These are phyloP conservation scores for Linnaemya tessellans DNA, from an alignment of 2,888 invertebrate genomes.

Conservation along the genomic window DNA sequence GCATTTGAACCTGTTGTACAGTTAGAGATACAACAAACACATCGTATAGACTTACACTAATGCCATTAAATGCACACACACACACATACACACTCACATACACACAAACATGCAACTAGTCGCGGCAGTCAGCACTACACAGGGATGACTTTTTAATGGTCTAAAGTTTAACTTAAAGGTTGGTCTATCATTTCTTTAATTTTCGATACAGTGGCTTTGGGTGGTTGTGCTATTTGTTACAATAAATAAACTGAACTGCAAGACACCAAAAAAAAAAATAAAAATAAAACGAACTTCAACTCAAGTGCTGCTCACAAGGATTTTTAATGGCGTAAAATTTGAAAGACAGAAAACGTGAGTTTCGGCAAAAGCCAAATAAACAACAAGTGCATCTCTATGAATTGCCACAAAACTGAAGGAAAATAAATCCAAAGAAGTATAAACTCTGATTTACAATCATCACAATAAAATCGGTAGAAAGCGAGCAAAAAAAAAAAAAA, in stretches of 20 bases:
- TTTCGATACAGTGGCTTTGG: conserved; percentile 66
- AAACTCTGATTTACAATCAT: conserved; percentile 74
- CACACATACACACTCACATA: background rate
- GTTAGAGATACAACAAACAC: conserved; percentile 57
- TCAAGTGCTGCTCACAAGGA: conserved; percentile 51
- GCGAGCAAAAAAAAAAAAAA: conserved; percentile 42
- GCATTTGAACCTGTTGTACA: conserved; percentile 69
- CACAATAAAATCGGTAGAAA: conserved; percentile 56
- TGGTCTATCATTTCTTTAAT: conserved; percentile 61
- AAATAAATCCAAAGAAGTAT: conserved; percentile 37
- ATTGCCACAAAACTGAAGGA: conserved; percentile 13
- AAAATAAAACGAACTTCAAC: conserved; percentile 17
- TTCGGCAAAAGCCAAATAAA: conserved; percentile 67
- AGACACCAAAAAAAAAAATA: conserved; percentile 10
- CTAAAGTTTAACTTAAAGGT: conserved; percentile 66
- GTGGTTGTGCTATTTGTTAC: conserved; percentile 67
- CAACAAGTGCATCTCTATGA: conserved; percentile 67
- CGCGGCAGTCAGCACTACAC: background rate
- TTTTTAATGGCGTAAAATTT: conserved; percentile 59
- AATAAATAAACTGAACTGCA: conserved; percentile 54
- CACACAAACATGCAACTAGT: too few relatives aligned
- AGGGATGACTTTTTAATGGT: conserved; percentile 68
- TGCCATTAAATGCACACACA: conserved; percentile 15
- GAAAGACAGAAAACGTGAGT: conserved; percentile 72
- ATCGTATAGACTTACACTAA: conserved; percentile 42